Percentiles rank a stretch among this genome's conserved stretches.
Conservation (phyloP, 1,140 invertebrate species). For the Stegodyphus dumicola region DNA sequence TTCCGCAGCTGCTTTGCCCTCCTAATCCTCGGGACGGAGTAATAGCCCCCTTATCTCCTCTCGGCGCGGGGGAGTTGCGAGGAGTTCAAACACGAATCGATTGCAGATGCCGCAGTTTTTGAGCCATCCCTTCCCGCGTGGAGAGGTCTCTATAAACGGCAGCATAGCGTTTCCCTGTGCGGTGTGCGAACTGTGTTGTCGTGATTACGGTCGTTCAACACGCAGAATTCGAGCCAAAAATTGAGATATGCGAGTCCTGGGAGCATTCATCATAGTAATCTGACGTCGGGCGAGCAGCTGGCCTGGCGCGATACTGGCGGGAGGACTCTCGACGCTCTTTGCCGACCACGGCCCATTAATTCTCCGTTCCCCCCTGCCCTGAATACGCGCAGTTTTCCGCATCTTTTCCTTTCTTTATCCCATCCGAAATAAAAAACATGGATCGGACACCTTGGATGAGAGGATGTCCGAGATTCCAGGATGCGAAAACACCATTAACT, state of each 20-base stretch:
- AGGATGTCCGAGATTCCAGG: neutral
- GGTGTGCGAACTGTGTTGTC: slow-evolving; percentile 20
- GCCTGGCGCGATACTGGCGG: slow-evolving; percentile 50
- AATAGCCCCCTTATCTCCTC: slow-evolving; percentile 40
- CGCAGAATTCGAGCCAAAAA: slow-evolving; percentile 50
- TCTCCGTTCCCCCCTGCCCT: neutral
- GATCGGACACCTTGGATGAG: slow-evolving; percentile 1
- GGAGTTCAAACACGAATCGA: neutral
- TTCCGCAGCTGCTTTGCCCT: slow-evolving; percentile 46
- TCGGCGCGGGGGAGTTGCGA: neutral
- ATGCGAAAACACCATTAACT: slow-evolving; percentile 27
- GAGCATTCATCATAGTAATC: slow-evolving; percentile 62
- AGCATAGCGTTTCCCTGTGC: neutral
- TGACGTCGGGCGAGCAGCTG: slow-evolving; percentile 43
- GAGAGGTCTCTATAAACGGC: slow-evolving; percentile 3
- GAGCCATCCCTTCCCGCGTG: slow-evolving; percentile 11
- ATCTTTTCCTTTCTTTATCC: slow-evolving; percentile 13
- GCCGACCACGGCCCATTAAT: slow-evolving; percentile 55
- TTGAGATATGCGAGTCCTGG: slow-evolving; percentile 57
- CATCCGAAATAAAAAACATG: neutral
- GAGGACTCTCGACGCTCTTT: slow-evolving; percentile 13
- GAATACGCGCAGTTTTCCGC: neutral
- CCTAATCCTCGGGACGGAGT: slow-evolving; percentile 5
- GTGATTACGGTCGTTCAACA: slow-evolving; percentile 48
- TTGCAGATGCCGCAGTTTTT: slow-evolving; percentile 13